Evolutionary conservation across 2,113 vertebrate species (phyloP), one percentile per base, ranked within the genome.

Genomic region (Platycercus adscitus): DNA sequence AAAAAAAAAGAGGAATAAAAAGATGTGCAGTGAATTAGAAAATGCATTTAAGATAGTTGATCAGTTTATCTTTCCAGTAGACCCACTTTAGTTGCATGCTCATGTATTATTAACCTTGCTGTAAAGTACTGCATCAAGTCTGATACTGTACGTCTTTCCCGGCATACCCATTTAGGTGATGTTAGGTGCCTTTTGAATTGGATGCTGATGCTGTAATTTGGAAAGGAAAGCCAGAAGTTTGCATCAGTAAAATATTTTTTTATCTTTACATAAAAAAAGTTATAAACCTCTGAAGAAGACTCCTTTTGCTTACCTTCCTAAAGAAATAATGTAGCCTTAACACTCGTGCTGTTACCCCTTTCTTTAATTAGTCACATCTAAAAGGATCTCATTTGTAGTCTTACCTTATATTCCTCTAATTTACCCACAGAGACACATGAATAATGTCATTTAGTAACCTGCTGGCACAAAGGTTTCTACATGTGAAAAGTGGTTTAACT

Each of bases 71-170:
- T 81, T 95, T 96, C 72, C 94, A 81, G 82, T 44, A 89, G 82
- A 88, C 43, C 71, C 92, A 93, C 86, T 96, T 97, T 52, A 94
- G 68, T 88, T 4, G 1, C 70, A 71, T 61, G 35, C 81, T 95
- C 90, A 97, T 96, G 19, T 93, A 96, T 96, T 95, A 96, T 97
- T 97, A 95, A 97, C 65, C 70, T 89, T 79, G 55, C 66, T 81
- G 49, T 63, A 81, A 96, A 92, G 78, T 65, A 88, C 66, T 94
- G 84, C 86, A 68, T 97, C 85, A 72, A 69, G 81, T 83, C 84
- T 89, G 81, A 83, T 92, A 31, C 29, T 85, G 39, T 73, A 43
- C 1, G 0, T 89, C 43, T 91, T 93, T 95, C 93, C 92, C 0
- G 2, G 93, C 79, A 96, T 84, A 69, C 24, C 65, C 81, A 63